Evolutionary conservation across 30 jellyfish, hydroid and myxozoan species (phyloP), one percentile per base, ranked within the genome.

Genomic region (Aurelia coerulea): DNA sequence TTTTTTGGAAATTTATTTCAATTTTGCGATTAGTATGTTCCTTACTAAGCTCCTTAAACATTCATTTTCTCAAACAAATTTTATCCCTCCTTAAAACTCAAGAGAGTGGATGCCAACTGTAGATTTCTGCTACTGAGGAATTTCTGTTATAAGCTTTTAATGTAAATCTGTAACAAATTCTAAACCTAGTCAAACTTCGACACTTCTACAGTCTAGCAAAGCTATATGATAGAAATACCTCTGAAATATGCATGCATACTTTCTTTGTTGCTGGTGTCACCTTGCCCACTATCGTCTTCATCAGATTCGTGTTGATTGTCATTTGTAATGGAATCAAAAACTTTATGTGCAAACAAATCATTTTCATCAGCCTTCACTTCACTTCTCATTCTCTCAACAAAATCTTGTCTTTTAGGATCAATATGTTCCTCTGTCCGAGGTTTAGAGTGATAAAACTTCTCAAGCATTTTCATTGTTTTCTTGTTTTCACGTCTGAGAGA

Each of bases 401-500:
- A 66, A 54, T 71, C 90, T 16, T 32, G 59, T 9, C 76, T 49
- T 32, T 19, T 12, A 12, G 76, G 31, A 33, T 33, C 23, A 3
- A 41, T 1, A n/a, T 39, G 53, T 5, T 50, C 90, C 18, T 76
- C 83, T 12, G 62, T 39, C 2, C 49, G 2, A 17, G 78, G 78
- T 54, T 49, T 73, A 12, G 92, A 63, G 58, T 73, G 76, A 73
- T 88, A 89, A 59, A 88, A 76, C 67, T 52, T 83, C 31, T 94
- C 97, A 31, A 94, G 77, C 88, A 73, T 88, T 68, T 89, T 77
- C 73, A 94, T 70, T 1, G 99, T 94, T 37, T 82, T 88, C 76
- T 94, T 94, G 81, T 88, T 94, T 52, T 94, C 99, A 34, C 62
- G 87, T 64, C 94, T 89, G 18, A 94, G 78, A 32, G 79, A 84